Conservation (phyloP, 2,797 vertebrate species). For the Sebastes alutus region DNA sequence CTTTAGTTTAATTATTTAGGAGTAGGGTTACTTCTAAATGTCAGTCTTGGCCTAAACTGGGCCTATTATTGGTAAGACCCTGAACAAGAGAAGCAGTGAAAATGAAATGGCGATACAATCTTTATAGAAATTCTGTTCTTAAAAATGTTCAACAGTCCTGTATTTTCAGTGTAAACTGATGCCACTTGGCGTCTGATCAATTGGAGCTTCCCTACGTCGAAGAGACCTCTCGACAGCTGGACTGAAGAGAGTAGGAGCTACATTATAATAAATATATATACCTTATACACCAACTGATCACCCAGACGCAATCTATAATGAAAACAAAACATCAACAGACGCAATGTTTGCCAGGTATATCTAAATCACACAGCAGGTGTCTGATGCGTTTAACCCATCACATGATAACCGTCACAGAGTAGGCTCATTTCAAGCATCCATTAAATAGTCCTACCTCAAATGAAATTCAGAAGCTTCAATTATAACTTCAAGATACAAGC, state of each 20-base stretch:
- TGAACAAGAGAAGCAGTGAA: conserved; percentile 10
- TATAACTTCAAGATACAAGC: conserved; percentile 21
- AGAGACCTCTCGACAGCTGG: background rate
- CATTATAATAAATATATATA: conserved; percentile 8
- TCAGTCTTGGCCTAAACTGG: background rate
- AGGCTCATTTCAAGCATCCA: conserved; percentile 39
- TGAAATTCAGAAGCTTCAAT: conserved; percentile 1
- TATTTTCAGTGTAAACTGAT: conserved; percentile 7
- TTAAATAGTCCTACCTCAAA: conserved; percentile 9
- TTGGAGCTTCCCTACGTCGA: background rate
- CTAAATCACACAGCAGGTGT: conserved; percentile 39
- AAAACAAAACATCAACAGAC: background rate
- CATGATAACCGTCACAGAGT: conserved; percentile 16
- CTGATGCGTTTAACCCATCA: conserved; percentile 1
- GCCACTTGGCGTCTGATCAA: conserved; percentile 9
- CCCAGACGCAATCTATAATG: conserved; percentile 2
- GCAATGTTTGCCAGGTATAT: conserved; percentile 6
- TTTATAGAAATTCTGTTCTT: background rate
- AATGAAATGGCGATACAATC: background rate
- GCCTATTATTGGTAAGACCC: background rate
- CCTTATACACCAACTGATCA: conserved; percentile 16
- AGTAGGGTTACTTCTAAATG: conserved; percentile 13
- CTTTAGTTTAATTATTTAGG: background rate
- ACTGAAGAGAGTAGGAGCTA: conserved; percentile 31
- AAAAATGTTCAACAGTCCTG: background rate